Conservation (phyloP, 1,140 invertebrate genomes). For the Stegodyphus mimosarum region DNA sequence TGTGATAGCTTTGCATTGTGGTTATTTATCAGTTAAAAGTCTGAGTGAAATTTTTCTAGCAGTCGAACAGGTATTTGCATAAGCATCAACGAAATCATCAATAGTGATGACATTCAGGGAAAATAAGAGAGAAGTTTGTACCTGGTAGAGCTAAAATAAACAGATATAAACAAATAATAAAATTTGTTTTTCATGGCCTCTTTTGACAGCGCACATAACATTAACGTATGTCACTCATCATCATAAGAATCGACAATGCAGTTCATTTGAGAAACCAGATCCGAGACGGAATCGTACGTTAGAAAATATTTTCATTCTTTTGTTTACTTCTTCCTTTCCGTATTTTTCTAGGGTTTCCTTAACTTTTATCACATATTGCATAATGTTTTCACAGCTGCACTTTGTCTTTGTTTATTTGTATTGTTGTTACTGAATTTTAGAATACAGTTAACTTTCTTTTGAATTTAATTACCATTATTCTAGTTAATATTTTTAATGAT, state of each 20-base stretch:
- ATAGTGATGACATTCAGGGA: constrained; percentile 48
- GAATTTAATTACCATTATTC: too few species aligned
- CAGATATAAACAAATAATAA: background rate
- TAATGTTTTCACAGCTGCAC: too few species aligned
- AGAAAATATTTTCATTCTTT: too few species aligned
- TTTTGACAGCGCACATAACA: constrained; percentile 52
- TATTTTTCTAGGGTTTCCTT: too few species aligned
- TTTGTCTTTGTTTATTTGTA: too few species aligned
- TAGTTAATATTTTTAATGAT: too few species aligned
- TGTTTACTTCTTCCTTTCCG: too few species aligned
- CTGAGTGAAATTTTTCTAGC: too few species aligned
- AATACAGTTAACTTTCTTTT: too few species aligned
- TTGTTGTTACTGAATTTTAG: too few species aligned
- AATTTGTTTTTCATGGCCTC: constrained; percentile 18
- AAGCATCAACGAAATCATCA: constrained; percentile 46
- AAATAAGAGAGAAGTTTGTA: constrained; percentile 21
- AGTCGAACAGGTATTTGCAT: too few species aligned
- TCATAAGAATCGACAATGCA: background rate
- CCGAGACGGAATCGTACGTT: background rate
- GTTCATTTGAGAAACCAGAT: background rate
- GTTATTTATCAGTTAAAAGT: background rate
- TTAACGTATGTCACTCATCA: constrained; percentile 32
- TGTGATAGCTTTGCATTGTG: constrained; percentile 2
- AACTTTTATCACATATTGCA: too few species aligned
- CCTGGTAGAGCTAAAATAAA: constrained; percentile 34